phyloP scores from a whole-genome alignment of 2,888 invertebrate genomes.

The Drosophila quinaria region DNA sequence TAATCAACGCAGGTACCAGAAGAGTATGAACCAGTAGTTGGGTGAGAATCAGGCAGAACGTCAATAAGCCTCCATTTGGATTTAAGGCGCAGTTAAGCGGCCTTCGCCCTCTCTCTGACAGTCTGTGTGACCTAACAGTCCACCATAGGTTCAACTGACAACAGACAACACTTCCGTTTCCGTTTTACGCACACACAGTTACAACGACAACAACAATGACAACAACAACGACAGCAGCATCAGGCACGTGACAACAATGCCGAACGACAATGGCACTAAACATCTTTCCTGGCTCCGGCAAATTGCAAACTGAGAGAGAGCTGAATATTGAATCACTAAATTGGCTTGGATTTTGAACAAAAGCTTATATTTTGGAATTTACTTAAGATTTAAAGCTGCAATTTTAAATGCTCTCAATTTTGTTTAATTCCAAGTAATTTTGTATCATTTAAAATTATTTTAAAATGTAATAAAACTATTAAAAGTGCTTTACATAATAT shows the following conservation, averaged over 20 bases:
- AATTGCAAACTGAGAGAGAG: not conserved
- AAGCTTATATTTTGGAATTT: not conserved
- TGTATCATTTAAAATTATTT: too few species aligned
- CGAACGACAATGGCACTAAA: constrained; percentile 39
- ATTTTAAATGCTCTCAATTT: not conserved
- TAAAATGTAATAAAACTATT: too few species aligned
- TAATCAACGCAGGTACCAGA: constrained; percentile 68
- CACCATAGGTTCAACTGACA: constrained; percentile 43
- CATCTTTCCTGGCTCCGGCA: constrained; percentile 9
- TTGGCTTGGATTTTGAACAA: not conserved
- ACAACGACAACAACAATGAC: not conserved
- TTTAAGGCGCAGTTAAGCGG: constrained; percentile 63
- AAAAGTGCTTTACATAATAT: too few species aligned
- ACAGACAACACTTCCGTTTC: constrained; percentile 57
- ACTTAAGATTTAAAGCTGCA: not conserved
- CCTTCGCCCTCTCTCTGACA: constrained; percentile 19
- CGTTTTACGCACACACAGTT: constrained; percentile 43
- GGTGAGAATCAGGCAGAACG: constrained; percentile 23
- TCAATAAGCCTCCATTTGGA: constrained; percentile 56
- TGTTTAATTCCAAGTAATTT: too few species aligned
- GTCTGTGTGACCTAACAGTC: constrained; percentile 12
- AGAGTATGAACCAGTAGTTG: not conserved
- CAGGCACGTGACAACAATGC: constrained; percentile 52
- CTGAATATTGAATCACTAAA: constrained; percentile 7
- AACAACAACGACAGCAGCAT: not conserved